phyloP scores from a whole-genome alignment of 1,140 invertebrate species.

The Orius insidiosus region DNA sequence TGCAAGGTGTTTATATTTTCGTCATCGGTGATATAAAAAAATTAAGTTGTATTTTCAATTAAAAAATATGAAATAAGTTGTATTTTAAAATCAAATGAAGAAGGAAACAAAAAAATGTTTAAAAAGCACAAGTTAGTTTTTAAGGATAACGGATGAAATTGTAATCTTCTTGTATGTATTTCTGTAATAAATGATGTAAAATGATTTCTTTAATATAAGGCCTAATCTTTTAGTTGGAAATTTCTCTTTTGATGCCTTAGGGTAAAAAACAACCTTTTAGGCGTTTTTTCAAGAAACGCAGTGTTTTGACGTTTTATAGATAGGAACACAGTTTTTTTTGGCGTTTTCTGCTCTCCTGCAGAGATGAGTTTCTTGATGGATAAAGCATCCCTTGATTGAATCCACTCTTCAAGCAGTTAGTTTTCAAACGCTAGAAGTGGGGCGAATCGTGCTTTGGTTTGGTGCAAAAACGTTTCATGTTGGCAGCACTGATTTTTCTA shows the following conservation, averaged over 20 bases:
- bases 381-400: too few relatives aligned
- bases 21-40: not conserved
- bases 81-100: not conserved
- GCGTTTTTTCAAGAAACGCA: too few relatives aligned
- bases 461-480: too few relatives aligned
- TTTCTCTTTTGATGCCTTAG: not conserved
- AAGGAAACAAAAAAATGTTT: not conserved
- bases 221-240: not conserved
- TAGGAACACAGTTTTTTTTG: too few relatives aligned
- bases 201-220: conserved; percentile 6
- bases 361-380: too few relatives aligned
- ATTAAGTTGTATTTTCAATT: not conserved
- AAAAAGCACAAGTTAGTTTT: conserved; percentile 8
- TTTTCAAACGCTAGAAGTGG: too few relatives aligned
- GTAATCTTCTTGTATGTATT: conserved; percentile 16
- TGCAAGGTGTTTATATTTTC: not conserved
- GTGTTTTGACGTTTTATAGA: too few relatives aligned
- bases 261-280: too few relatives aligned
- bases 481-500: too few relatives aligned
- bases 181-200: conserved; percentile 17
- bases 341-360: too few relatives aligned
- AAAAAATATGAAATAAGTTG: not conserved
- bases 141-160: conserved; percentile 7
- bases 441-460: too few relatives aligned
- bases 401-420: too few relatives aligned